Conservation (phyloP, 2,888 invertebrate species). For the Pterostichus niger region DNA sequence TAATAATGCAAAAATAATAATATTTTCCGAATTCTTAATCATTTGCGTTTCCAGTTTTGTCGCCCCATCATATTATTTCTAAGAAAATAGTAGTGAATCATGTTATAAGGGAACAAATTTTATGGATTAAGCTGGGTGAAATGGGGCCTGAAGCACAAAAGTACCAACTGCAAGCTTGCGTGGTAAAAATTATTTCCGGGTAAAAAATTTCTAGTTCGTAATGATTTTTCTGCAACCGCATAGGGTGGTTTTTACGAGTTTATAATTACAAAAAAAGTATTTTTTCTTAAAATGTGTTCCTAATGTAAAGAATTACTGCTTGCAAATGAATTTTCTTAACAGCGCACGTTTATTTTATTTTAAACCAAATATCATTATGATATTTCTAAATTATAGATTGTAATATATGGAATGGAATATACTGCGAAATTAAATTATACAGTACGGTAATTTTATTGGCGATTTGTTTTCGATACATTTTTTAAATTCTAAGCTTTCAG, state of each 20-base stretch:
- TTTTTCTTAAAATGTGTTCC: constrained; percentile 35
- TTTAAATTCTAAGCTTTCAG: neutral
- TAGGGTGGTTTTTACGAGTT: constrained; percentile 53
- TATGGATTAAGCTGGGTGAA: constrained; percentile 38
- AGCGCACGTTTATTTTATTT: constrained; percentile 4
- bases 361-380: constrained; percentile 19
- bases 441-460: constrained; percentile 25
- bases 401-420: constrained; percentile 1
- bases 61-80: constrained; percentile 21
- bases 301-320: constrained; percentile 32
- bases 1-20: neutral
- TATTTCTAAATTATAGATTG: constrained; percentile 2
- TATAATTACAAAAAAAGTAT: constrained; percentile 58
- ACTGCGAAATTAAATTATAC: constrained; percentile 18
- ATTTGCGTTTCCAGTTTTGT: constrained; percentile 1
- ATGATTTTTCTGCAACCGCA: constrained; percentile 60
- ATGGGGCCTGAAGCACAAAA: constrained; percentile 28
- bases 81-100: constrained; percentile 40
- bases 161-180: constrained; percentile 51
- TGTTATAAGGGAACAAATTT: constrained; percentile 36
- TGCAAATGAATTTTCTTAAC: constrained; percentile 48
- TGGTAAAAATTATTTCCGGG: constrained; percentile 63
- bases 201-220: constrained; percentile 53
- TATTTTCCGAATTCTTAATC: neutral
- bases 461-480: neutral